These are phyloP conservation scores for Trichechus manatus DNA, from an alignment of 2,113 vertebrate genomes.

Conservation along the genomic window DNA sequence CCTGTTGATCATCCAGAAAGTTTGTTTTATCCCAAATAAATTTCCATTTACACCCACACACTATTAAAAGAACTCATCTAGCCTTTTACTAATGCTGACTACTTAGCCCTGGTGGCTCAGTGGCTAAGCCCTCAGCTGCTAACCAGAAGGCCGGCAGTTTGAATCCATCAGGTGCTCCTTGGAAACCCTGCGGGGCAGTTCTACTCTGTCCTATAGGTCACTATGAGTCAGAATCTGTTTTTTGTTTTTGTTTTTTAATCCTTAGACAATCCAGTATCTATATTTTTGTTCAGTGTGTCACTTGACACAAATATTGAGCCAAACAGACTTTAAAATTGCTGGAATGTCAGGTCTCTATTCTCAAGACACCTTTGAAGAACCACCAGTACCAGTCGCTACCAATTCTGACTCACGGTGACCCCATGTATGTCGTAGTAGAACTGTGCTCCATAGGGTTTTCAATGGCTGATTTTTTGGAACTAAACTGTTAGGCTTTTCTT, in stretches of 20 bases:
- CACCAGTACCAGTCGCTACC: background rate
- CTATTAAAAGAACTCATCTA: background rate
- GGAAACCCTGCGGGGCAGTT: no score
- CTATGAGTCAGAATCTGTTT: no score
- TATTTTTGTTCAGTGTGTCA: background rate
- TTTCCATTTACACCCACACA: accelerated
- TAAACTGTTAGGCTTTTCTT: background rate
- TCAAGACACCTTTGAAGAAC: conserved; percentile 8
- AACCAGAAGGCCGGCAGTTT: no score
- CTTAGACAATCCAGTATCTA: background rate
- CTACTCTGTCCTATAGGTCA: no score
- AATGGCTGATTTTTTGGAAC: background rate
- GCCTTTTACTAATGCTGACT: background rate
- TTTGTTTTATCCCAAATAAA: background rate
- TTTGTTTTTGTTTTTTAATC: background rate
- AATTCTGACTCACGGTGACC: no score
- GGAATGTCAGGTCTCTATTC: background rate
- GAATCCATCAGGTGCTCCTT: no score
- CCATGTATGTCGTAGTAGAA: background rate
- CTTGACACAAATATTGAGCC: background rate
- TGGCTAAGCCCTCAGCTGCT: no score
- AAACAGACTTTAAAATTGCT: background rate
- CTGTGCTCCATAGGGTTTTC: background rate
- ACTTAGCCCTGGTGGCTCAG: background rate
- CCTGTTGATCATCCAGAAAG: conserved; percentile 60